Evolutionary conservation across 1,140 invertebrate genomes (phyloP).

Genomic region (Brachionus plicatilis): DNA sequence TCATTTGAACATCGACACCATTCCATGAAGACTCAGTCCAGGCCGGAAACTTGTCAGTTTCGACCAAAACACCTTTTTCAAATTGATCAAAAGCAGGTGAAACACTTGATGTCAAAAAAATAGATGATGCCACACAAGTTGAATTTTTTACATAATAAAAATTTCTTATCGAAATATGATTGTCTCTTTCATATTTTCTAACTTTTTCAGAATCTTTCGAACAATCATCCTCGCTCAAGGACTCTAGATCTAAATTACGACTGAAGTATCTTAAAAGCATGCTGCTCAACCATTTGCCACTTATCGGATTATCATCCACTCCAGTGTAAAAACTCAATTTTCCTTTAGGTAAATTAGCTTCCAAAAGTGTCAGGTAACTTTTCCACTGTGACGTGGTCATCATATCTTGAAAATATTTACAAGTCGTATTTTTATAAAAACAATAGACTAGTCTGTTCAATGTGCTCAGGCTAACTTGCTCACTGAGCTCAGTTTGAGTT

Average conservation of each 20-base stretch:
- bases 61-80: neutral
- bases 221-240: neutral
- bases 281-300: conserved; percentile 21
- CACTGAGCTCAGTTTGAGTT: neutral
- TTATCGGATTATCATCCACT: conserved; percentile 29
- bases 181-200: conserved; percentile 4
- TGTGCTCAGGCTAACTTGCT: neutral
- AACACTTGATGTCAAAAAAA: conserved; percentile 1
- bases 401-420: conserved; percentile 23
- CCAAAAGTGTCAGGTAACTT: neutral
- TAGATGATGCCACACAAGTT: neutral
- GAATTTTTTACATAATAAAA: conserved; percentile 7
- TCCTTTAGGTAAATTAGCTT: conserved; percentile 28
- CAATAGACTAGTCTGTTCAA: conserved; percentile 28
- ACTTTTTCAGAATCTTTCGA: neutral
- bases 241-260: conserved; percentile 6
- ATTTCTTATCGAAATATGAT: conserved; percentile 23
- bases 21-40: conserved; percentile 38
- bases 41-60: neutral
- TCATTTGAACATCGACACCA: conserved; percentile 20
- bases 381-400: neutral
- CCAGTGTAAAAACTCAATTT: conserved; percentile 33
- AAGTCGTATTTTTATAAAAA: conserved; percentile 21
- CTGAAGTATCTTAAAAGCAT: conserved; percentile 35
- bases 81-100: conserved; percentile 28